Conservation (phyloP, 2,113 vertebrate genomes). For the Canis aureus region DNA sequence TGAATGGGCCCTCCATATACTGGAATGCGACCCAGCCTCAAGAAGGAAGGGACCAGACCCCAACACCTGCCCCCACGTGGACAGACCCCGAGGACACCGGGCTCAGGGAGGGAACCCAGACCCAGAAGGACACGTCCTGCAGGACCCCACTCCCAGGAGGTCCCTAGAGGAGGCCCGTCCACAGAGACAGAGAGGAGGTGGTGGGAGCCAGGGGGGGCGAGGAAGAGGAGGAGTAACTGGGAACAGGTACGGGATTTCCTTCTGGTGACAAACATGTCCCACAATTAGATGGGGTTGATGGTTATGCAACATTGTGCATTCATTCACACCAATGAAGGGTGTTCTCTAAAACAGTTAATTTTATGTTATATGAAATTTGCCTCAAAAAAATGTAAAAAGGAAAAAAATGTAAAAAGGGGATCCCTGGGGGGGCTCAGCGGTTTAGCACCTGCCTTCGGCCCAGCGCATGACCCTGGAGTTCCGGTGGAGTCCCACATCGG, state of each 20-base stretch:
- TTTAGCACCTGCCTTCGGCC: neutral
- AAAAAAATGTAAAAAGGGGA: neutral
- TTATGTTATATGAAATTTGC: neutral
- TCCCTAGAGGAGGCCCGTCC: too few species aligned
- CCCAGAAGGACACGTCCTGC: neutral
- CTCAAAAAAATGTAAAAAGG: neutral
- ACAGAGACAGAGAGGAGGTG: neutral
- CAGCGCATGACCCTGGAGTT: neutral
- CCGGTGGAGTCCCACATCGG: neutral
- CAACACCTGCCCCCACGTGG: neutral
- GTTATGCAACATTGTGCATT: neutral
- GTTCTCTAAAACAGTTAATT: neutral
- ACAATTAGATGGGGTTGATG: neutral
- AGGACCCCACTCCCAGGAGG: too few species aligned
- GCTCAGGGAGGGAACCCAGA: neutral
- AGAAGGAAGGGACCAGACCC: neutral
- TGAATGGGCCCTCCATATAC: neutral
- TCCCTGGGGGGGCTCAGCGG: too few species aligned
- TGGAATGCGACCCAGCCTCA: neutral
- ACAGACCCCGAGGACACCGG: neutral
- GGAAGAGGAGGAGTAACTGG: neutral
- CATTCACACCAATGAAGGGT: neutral
- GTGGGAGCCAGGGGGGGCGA: neutral
- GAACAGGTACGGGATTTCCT: neutral
- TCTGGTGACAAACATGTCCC: neutral